phyloP scores from a whole-genome alignment of 2,113 vertebrate species.

The Hyperopisus bebe region DNA sequence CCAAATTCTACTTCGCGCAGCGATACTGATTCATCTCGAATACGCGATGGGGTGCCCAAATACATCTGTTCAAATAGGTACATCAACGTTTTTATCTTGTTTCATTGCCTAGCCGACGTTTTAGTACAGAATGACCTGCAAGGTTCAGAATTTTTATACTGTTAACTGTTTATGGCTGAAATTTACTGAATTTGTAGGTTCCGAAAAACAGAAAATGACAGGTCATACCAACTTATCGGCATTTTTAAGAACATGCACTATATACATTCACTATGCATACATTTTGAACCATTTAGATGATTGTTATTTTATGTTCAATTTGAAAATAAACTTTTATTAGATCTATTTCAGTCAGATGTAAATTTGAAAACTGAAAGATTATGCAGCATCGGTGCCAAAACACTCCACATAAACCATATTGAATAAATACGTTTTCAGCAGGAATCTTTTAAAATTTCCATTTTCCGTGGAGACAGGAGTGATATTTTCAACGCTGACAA shows the following conservation, averaged over 20 bases:
- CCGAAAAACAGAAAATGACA: neutral
- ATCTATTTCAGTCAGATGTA: neutral
- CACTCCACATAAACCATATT: neutral
- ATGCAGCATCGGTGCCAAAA: neutral
- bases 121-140: neutral
- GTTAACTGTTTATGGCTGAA: neutral
- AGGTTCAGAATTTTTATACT: neutral
- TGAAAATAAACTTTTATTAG: neutral
- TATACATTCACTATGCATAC: neutral
- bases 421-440: neutral
- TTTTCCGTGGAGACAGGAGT: neutral
- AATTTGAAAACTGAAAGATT: neutral
- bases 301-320: conserved; percentile 1
- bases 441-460: neutral
- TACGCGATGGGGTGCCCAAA: neutral
- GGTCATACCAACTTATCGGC: neutral
- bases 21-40: neutral
- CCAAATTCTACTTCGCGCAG: neutral
- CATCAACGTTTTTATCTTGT: neutral
- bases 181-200: neutral
- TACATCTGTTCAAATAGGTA: neutral
- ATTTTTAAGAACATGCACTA: neutral
- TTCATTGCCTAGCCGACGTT: neutral
- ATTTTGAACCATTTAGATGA: neutral
- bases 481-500: neutral